phyloP scores from a whole-genome alignment of 2,113 vertebrate genomes.

The Trichomycterus rosablanca region DNA sequence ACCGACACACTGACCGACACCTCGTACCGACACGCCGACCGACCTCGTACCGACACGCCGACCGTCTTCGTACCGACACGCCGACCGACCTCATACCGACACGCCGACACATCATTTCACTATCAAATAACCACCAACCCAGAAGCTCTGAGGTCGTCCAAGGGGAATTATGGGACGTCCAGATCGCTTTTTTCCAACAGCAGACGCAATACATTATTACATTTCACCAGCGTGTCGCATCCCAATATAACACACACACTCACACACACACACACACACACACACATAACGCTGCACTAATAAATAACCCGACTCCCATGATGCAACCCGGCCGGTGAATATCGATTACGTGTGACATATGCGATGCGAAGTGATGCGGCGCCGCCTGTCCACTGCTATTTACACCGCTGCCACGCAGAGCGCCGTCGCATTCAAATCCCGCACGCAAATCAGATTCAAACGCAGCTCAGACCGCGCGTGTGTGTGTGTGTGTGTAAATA shows the following conservation, averaged over 20 bases:
- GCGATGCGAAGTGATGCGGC: conserved; percentile 1
- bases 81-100: conserved; percentile 26
- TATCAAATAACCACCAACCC: neutral
- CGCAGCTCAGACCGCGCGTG: neutral
- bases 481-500: no score
- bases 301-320: conserved; percentile 17
- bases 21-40: conserved; percentile 37
- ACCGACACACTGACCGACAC: conserved; percentile 38
- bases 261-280: neutral
- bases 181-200: neutral
- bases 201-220: conserved; percentile 6
- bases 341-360: conserved; percentile 19
- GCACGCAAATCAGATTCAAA: conserved; percentile 31
- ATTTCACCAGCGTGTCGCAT: neutral
- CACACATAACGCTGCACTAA: conserved; percentile 39
- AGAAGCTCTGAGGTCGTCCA: neutral
- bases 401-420: conserved; percentile 13
- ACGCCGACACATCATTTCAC: conserved; percentile 22
- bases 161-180: conserved; percentile 11
- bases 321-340: conserved; percentile 34
- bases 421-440: conserved; percentile 15
- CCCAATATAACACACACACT: neutral
- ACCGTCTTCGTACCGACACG: conserved; percentile 36
- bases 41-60: conserved; percentile 39
- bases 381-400: conserved; percentile 10